phyloP scores from a whole-genome alignment of 2,797 vertebrate species.

The Huso huso region DNA sequence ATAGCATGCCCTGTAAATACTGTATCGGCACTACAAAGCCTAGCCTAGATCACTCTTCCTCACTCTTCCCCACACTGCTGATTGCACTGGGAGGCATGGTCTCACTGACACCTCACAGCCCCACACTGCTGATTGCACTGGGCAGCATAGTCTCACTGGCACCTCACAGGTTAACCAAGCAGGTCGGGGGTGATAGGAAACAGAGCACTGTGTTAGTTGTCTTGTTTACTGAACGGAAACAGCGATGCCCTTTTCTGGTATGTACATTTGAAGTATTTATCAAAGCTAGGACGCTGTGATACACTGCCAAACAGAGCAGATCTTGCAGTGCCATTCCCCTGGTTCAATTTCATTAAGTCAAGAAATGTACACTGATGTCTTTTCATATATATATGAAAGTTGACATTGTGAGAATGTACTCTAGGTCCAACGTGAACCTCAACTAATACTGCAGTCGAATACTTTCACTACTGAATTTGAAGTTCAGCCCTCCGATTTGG shows the following conservation, averaged over 20 bases:
- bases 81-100: too few species aligned
- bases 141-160: constrained; percentile 26
- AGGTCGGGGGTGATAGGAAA: constrained; percentile 19
- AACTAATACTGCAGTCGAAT: constrained; percentile 14
- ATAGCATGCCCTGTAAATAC: too few species aligned
- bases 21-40: too few species aligned
- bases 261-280: background rate
- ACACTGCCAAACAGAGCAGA: too few species aligned
- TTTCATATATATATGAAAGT: background rate
- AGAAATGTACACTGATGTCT: background rate
- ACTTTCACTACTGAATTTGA: constrained; percentile 11
- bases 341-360: too few species aligned
- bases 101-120: background rate
- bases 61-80: too few species aligned
- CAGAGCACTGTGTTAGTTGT: constrained; percentile 27
- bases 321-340: too few species aligned
- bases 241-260: background rate
- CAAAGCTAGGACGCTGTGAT: too few species aligned
- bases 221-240: constrained; percentile 29
- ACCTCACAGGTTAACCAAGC: constrained; percentile 27
- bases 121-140: background rate
- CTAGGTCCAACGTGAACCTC: constrained; percentile 4
- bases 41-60: constrained; percentile 2
- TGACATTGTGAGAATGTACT: constrained; percentile 4
- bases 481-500: constrained; percentile 5